phyloP scores from a whole-genome alignment of 1,140 invertebrate genomes.

The Galleria mellonella region DNA sequence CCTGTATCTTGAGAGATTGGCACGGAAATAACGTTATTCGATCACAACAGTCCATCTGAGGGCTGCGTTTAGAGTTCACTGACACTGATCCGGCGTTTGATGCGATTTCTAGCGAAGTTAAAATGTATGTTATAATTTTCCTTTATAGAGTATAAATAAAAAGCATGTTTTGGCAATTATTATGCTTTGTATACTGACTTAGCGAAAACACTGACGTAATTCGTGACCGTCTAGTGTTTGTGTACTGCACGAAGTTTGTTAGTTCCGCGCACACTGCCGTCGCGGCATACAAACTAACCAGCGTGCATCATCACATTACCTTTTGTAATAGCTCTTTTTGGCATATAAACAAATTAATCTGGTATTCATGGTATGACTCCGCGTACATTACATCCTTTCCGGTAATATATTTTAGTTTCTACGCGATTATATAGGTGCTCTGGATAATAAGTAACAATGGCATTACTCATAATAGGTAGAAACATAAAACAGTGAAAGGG shows the following conservation, averaged over 20 bases:
- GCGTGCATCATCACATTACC: constrained; percentile 27
- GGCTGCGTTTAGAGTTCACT: constrained; percentile 14
- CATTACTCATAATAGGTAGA: too few species aligned
- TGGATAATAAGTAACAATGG: too few species aligned
- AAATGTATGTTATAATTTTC: not conserved
- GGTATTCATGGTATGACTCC: too few species aligned
- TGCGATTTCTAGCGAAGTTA: not conserved
- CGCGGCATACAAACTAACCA: constrained; percentile 27
- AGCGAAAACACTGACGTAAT: constrained; percentile 53
- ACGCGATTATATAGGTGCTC: too few species aligned
- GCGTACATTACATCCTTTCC: too few species aligned
- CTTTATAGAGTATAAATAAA: constrained; percentile 3
- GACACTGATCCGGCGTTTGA: constrained; percentile 9
- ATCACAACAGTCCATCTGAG: not conserved
- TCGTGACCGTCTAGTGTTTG: constrained; percentile 18
- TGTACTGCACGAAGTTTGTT: constrained; percentile 1
- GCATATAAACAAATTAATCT: too few species aligned
- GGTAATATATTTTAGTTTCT: too few species aligned
- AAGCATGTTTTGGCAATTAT: constrained; percentile 22
- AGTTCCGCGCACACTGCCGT: constrained; percentile 26
- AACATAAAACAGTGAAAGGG: too few species aligned
- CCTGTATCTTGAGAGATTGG: constrained; percentile 20
- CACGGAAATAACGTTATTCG: constrained; percentile 22
- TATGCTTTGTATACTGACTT: constrained; percentile 28
- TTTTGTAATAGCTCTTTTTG: constrained; percentile 35